Base-by-base conservation (phyloP, 2,888 invertebrate species). In the Anagyrus pseudococci region DNA sequence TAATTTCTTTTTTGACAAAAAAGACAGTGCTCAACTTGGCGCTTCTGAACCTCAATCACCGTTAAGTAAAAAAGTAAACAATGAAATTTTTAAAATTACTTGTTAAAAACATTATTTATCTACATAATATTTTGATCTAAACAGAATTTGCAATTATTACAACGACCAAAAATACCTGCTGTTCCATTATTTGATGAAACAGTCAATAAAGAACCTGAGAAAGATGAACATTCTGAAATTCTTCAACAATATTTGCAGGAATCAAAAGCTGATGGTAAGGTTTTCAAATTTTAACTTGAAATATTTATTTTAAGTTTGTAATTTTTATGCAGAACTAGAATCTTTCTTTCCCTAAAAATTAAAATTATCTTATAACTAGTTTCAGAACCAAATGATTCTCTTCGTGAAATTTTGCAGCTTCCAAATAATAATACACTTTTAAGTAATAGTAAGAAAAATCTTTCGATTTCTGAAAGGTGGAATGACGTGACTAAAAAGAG, bases 31-130 rank as follows among this genome's bases (percentile, higher is more conserved):
- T 2, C 61, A 68, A 46, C 73, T 77, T 8, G 74, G 79, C 40
- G 72, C 78, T 20, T 66, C 81, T 0, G 83, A 84, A 66, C 83
- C 83, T 1, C 83, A 85, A 15, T 88, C 88, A 4, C 88, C 89
- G 0, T 79, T 87, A 2, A 86, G 87, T 69, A 87, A 88, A 78
- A 86, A 84, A 79, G 85, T 85, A 74, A 61, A 25, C 54, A 44
- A 50, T 43, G 26, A 19, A 17, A 43, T 63, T 46, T 43, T 33
- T 17, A 2, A 53, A 47, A n/a, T 19, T 44, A 48, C 52, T 44
- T 49, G 15, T 46, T 64, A 13, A 29, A 10, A 23, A n/a, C n/a
- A n/a, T n/a, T 53, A 1, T 19, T 47, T 46, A 10, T 33, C 20
- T 22, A 2, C 22, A 20, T 22, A 46, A 22, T 13, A 37, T 52